Evolutionary conservation across 2,888 invertebrate genomes (phyloP).

Genomic region (Neoitamus cyanurus): DNA sequence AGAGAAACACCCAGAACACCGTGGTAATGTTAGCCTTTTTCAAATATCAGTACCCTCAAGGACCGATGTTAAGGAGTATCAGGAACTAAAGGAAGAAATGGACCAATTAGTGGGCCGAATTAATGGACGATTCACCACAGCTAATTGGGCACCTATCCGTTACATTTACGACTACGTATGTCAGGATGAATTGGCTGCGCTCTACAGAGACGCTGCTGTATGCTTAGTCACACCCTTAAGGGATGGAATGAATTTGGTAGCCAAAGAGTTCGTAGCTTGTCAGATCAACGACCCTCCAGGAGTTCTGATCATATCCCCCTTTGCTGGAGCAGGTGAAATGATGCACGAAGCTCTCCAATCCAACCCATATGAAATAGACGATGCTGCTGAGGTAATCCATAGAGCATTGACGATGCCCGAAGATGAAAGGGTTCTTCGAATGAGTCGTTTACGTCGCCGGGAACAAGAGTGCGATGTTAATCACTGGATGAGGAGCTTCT

Average conservation of each 20-base stretch:
- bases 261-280: slow-evolving; percentile 93
- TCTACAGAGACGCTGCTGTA: slow-evolving; percentile 87
- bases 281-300: slow-evolving; percentile 88
- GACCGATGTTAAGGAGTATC: slow-evolving; percentile 90
- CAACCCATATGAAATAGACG: slow-evolving; percentile 89
- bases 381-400: slow-evolving; percentile 87
- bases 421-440: slow-evolving; percentile 85
- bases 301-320: slow-evolving; percentile 88
- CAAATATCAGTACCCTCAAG: slow-evolving; percentile 91
- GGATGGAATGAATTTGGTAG: slow-evolving; percentile 93
- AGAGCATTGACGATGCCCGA: slow-evolving; percentile 91
- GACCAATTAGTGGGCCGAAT: slow-evolving; percentile 87
- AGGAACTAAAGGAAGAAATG: slow-evolving; percentile 89
- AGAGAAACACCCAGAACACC: slow-evolving; percentile 86
- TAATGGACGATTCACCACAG: slow-evolving; percentile 89
- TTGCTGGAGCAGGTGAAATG: slow-evolving; percentile 92
- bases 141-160: slow-evolving; percentile 90
- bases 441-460: slow-evolving; percentile 84
- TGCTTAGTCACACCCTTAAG: slow-evolving; percentile 88
- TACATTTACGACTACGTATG: slow-evolving; percentile 91
- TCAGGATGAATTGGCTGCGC: slow-evolving; percentile 86
- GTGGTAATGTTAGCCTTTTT: slow-evolving; percentile 81
- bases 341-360: slow-evolving; percentile 93
- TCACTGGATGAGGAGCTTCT: slow-evolving; percentile 89
- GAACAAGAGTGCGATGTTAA: slow-evolving; percentile 87